Percentiles rank a stretch among this genome's conserved stretches.
Conservation (phyloP, 1,140 invertebrate genomes). For the Tetramorium parvispinum region DNA sequence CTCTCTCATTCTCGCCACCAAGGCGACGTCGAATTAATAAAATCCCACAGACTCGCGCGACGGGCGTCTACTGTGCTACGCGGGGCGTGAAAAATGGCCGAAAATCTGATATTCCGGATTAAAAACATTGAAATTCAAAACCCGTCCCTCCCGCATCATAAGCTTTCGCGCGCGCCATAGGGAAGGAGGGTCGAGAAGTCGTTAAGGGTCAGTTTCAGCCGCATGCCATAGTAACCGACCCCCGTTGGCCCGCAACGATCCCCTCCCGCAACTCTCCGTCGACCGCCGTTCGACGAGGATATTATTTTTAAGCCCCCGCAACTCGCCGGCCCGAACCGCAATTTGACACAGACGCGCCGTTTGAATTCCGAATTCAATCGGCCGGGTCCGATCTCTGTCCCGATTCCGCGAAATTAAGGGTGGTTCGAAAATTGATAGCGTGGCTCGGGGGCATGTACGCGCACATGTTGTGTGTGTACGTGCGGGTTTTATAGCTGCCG, state of each 20-base stretch:
- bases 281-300: constrained; percentile 71
- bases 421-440: constrained; percentile 72
- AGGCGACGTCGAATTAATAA: constrained; percentile 83
- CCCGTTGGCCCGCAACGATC: constrained; percentile 56
- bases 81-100: constrained; percentile 85
- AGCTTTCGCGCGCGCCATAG: constrained; percentile 40
- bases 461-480: not conserved
- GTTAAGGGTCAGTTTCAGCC: constrained; percentile 86
- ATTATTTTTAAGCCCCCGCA: constrained; percentile 83
- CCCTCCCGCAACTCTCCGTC: constrained; percentile 66
- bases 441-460: not conserved
- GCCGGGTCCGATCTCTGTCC: constrained; percentile 74
- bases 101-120: constrained; percentile 86
- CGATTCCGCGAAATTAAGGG: constrained; percentile 79
- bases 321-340: constrained; percentile 75
- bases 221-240: constrained; percentile 54
- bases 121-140: constrained; percentile 87
- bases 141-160: constrained; percentile 77
- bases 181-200: constrained; percentile 81
- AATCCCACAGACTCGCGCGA: constrained; percentile 79
- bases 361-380: constrained; percentile 84
- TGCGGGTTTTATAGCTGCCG: constrained; percentile 40
- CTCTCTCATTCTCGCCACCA: constrained; percentile 33
- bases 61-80: constrained; percentile 65
- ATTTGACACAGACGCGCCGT: constrained; percentile 84